phyloP scores from a whole-genome alignment of 2,797 vertebrate species.

The Coregonus sp. region DNA sequence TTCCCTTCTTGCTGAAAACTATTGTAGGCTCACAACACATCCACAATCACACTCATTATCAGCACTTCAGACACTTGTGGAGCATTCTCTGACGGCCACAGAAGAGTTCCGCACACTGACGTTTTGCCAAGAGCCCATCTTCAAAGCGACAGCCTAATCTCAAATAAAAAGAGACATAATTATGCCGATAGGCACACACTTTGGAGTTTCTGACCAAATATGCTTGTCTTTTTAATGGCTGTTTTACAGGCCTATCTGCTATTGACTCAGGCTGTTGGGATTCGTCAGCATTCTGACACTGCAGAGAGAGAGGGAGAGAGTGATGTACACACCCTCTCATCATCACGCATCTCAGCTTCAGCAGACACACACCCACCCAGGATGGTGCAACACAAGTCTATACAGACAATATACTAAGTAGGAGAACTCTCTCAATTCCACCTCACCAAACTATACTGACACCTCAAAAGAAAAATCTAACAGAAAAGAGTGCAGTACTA shows the following conservation, averaged over 20 bases:
- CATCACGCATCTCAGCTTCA: conserved; percentile 32
- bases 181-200: conserved; percentile 46
- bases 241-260: conserved; percentile 27
- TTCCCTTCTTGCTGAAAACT: background rate
- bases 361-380: conserved; percentile 6
- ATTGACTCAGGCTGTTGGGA: conserved; percentile 20
- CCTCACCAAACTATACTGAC: conserved; percentile 28
- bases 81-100: background rate
- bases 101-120: conserved; percentile 8
- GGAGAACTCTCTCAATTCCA: conserved; percentile 15
- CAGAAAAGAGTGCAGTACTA: conserved; percentile 21
- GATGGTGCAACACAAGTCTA: background rate
- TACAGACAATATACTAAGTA: conserved; percentile 18
- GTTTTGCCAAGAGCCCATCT: conserved; percentile 46
- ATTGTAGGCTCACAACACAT: background rate
- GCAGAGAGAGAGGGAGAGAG: conserved; percentile 13
- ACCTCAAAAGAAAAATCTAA: conserved; percentile 41
- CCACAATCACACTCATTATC: background rate
- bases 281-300: background rate
- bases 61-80: conserved; percentile 14
- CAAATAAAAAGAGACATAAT: conserved; percentile 55
- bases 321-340: conserved; percentile 20
- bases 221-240: conserved; percentile 52
- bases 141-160: conserved; percentile 53
- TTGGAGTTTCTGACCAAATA: conserved; percentile 41